Conservation (phyloP, 2,888 invertebrate genomes). For the Galeruca laticollis region DNA sequence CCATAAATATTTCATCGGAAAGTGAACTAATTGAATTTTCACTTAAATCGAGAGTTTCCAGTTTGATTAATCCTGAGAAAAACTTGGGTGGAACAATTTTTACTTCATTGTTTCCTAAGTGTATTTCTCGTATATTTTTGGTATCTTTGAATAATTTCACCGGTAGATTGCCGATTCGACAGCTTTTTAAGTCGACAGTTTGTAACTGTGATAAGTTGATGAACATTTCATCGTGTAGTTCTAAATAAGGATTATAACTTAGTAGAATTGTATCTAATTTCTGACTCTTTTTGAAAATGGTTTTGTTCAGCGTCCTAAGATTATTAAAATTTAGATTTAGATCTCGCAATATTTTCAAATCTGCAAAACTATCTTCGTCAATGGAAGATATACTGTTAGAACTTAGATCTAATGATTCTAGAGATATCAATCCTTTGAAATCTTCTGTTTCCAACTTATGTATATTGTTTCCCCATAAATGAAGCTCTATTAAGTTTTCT, state of each 20-base stretch:
- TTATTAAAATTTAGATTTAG: conserved; percentile 52
- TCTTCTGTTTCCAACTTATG: conserved; percentile 67
- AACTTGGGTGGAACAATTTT: conserved; percentile 67
- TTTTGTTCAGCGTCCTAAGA: conserved; percentile 71
- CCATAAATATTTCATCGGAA: conserved; percentile 72
- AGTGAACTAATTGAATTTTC: conserved; percentile 75
- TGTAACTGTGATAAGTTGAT: conserved; percentile 67
- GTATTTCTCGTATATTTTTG: conserved; percentile 71
- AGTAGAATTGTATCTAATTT: conserved; percentile 71
- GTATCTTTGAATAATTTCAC: conserved; percentile 75
- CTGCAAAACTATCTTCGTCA: conserved; percentile 71
- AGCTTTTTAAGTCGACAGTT: conserved; percentile 48
- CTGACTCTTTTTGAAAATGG: conserved; percentile 73
- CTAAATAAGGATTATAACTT: conserved; percentile 55
- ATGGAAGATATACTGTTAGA: conserved; percentile 75
- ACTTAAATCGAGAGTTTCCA: conserved; percentile 78
- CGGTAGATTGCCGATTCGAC: conserved; percentile 71
- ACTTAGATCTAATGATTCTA: conserved; percentile 78
- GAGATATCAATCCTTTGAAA: conserved; percentile 73
- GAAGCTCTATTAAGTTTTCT: conserved; percentile 73
- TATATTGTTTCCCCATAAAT: conserved; percentile 73
- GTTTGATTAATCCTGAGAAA: conserved; percentile 73
- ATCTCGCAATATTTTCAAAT: conserved; percentile 47
- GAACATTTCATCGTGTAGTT: conserved; percentile 63
- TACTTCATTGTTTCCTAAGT: conserved; percentile 73